These are phyloP conservation scores for Pycnomerus fuliginosus DNA, from an alignment of 2,888 invertebrate genomes.

Conservation along the genomic window DNA sequence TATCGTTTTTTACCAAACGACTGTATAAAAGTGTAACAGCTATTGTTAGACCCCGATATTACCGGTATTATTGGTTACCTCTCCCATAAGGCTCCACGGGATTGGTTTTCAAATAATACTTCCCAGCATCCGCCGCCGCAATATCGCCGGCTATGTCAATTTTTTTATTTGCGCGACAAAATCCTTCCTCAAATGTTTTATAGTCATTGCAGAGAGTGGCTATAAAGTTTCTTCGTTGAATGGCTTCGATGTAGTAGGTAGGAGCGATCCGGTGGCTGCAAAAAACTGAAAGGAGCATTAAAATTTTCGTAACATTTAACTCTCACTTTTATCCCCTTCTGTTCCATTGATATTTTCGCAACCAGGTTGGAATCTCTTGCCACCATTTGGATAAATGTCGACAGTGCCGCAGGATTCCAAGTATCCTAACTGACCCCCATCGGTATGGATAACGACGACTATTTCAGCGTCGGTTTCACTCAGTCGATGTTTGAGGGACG, in stretches of 20 bases:
- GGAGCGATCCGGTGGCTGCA: conserved; percentile 22
- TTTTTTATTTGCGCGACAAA: conserved; percentile 9
- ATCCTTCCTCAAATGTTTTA: conserved; percentile 4
- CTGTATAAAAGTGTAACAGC: too few relatives aligned
- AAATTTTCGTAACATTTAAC: not conserved
- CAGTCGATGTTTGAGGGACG: too few relatives aligned
- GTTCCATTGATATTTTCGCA: conserved; percentile 2
- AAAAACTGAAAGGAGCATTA: conserved; percentile 9
- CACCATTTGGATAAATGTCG: conserved; percentile 21
- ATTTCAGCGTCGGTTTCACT: conserved; percentile 12
- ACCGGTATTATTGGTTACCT: too few relatives aligned
- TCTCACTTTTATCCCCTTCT: too few relatives aligned
- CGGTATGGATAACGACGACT: conserved; percentile 22
- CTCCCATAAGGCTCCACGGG: conserved; percentile 14
- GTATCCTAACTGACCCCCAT: conserved; percentile 14
- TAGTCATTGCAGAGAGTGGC: conserved; percentile 17
- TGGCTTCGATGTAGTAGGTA: conserved; percentile 8
- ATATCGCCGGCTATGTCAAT: conserved; percentile 18
- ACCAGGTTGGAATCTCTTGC: conserved; percentile 13
- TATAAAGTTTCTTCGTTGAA: conserved; percentile 1
- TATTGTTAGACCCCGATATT: too few relatives aligned
- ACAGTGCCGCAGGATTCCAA: conserved; percentile 10
- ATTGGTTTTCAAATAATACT: conserved; percentile 17
- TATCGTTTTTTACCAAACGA: too few relatives aligned
- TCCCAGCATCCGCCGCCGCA: conserved; percentile 5